These are phyloP conservation scores for Papilio aristodemus DNA, from an alignment of 1,140 invertebrate genomes.

Conservation along the genomic window DNA sequence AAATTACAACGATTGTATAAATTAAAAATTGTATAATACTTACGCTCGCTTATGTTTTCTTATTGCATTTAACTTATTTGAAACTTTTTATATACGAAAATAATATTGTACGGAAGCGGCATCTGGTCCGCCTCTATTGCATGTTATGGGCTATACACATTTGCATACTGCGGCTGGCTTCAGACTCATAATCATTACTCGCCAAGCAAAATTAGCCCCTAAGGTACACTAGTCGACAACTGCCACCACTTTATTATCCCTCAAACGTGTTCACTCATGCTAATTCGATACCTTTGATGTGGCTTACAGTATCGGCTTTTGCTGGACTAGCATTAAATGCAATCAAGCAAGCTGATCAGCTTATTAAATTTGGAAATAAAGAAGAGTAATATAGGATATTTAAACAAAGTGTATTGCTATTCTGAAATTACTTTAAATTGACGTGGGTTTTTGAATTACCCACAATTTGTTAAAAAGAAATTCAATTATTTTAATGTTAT, in stretches of 20 bases:
- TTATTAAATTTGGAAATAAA: slow-evolving; percentile 17
- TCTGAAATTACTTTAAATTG: neutral
- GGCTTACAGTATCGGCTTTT: slow-evolving; percentile 55
- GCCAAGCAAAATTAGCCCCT: slow-evolving; percentile 74
- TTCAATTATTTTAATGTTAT: neutral
- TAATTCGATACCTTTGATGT: slow-evolving; percentile 72
- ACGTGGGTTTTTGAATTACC: neutral
- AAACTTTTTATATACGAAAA: slow-evolving; percentile 47
- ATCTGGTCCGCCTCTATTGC: slow-evolving; percentile 46
- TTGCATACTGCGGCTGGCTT: slow-evolving; percentile 70
- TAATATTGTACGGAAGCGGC: slow-evolving; percentile 62
- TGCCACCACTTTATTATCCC: slow-evolving; percentile 70
- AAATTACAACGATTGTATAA: no score
- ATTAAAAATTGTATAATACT: no score
- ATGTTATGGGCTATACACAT: slow-evolving; percentile 73
- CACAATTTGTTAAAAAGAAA: neutral
- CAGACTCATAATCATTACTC: slow-evolving; percentile 69
- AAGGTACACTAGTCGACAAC: slow-evolving; percentile 68
- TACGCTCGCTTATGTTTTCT: neutral
- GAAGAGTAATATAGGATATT: neutral
- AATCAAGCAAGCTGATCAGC: slow-evolving; percentile 23
- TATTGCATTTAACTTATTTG: slow-evolving; percentile 4
- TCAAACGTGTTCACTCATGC: slow-evolving; percentile 68
- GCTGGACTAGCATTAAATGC: slow-evolving; percentile 30
- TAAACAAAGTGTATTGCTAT: neutral